A percentile compares a stretch with the other conserved stretches of the same genome.
Evolutionary conservation across 2,888 invertebrate species (phyloP).

Genomic region (Morpho helenor): DNA sequence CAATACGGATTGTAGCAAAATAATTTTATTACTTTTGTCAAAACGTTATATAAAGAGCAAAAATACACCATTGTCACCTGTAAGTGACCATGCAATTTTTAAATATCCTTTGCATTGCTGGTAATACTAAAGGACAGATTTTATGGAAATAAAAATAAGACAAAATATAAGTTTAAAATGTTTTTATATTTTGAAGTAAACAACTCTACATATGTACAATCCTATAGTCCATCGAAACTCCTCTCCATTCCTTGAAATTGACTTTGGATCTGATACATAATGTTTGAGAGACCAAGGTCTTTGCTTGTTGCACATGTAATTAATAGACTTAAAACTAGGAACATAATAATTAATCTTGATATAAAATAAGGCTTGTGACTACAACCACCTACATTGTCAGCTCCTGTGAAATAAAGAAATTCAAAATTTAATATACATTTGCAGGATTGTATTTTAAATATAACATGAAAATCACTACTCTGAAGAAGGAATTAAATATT

Average conservation of each 20-base stretch:
- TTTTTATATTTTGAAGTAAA: constrained; percentile 45
- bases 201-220: constrained; percentile 57
- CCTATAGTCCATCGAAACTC: constrained; percentile 31
- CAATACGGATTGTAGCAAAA: too few species aligned
- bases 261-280: constrained; percentile 33
- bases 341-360: constrained; percentile 24
- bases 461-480: too few species aligned
- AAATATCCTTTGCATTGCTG: too few species aligned
- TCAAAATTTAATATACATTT: too few species aligned
- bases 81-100: too few species aligned
- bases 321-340: constrained; percentile 48
- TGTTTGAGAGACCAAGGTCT: constrained; percentile 18
- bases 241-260: constrained; percentile 14
- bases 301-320: not conserved
- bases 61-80: too few species aligned
- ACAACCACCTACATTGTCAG: constrained; percentile 74
- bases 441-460: too few species aligned
- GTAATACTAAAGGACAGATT: not conserved
- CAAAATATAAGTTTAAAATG: constrained; percentile 15
- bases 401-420: constrained; percentile 56
- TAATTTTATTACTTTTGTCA: too few species aligned
- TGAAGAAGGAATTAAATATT: too few species aligned
- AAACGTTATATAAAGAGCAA: too few species aligned
- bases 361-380: constrained; percentile 45
- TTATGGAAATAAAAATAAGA: not conserved